Base-by-base conservation (phyloP, 2,888 invertebrate species). In the Silvanus unidentatus region DNA sequence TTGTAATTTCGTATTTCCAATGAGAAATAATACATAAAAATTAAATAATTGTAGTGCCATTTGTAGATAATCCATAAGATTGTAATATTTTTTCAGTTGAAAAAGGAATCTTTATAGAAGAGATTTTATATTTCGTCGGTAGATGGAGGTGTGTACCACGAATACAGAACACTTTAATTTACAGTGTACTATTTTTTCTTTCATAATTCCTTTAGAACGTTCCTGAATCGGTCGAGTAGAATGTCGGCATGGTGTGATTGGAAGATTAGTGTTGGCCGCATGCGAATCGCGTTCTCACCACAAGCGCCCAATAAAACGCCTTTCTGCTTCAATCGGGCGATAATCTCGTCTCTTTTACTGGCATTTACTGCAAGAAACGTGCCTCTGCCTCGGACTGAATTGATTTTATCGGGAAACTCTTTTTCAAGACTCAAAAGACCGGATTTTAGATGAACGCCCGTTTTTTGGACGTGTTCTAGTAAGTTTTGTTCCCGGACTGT, bases 231-330 rank as follows among this genome's bases (percentile, higher is more conserved):
- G 59, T 93, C 89, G 57, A 97, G 76, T 71, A 94, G 93, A 55
- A 95, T 83, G 62, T 90, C 82, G 2, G 86, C 90, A 65, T 98
- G 98, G 51, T 85, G 79, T 53, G 85, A 81, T 62, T 85, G 79
- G 69, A 96, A 95, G 43, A 89, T 81, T 39, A 98, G 74, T 30
- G 95, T 84, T 28, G 97, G 96, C 56, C 97, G 78, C 56, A 97
- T 78, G 48, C 98, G 82, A 45, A 98, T 77, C 0, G 90, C 75
- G 1, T 64, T 59, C 0, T 79, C 77, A 8, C 97, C 97, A 67
- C 94, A 95, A 1, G 86, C 86, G 27, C 97, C 97, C n/a, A n/a
- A n/a, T n/a, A n/a, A n/a, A n/a, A n/a, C n/a, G 84, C 93, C 94
- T 73, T 84, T 84, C 50, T 77, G 72, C 66, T 82, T 84, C 48